Evolutionary conservation across 2,888 invertebrate species (phyloP), one percentile per base, ranked within the genome.

Genomic region (Habroteleia sp.): DNA sequence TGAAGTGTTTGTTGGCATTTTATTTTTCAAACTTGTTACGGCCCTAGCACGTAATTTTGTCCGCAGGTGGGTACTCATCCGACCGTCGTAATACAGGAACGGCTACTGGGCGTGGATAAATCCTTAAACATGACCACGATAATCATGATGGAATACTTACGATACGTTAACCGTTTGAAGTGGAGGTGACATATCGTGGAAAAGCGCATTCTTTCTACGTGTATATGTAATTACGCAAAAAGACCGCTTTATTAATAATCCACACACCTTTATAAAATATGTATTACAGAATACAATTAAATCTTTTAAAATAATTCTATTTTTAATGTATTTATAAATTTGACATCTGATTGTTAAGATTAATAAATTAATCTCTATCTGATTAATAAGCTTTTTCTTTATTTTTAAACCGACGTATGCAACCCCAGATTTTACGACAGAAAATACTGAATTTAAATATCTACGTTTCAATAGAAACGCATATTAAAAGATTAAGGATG

Each of bases 31-130:
- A 63, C 44, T 72, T 58, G 42, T 63, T 69, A 52, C 37, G 41
- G 66, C 62, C 41, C 63, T 66, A 62, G 62, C 63, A 63, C 74
- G 68, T 78, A 63, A 71, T 66, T 75, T 74, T 74, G 63, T 77
- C 74, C 69, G 80, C 77, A 80, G 80, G 82, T 81, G 81, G 82
- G 82, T 84, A 86, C 87, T 87, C 84, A 85, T 86, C 80, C 79
- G 81, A 79, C 79, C 79, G 79, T 82, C 77, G 82, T 80, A 85
- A 86, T 85, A 84, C 83, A 80, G 81, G 81, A 78, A 80, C 83
- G 81, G 85, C 87, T 87, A 87, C 87, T 84, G 86, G 85, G 85
- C 85, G 85, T 86, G 84, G 84, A 87, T 85, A 84, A 85, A 86
- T 85, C 84, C 83, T 80, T 80, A 79, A 81, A 80, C 81, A 80